Evolutionary conservation across 2,888 invertebrate genomes (phyloP).

Genomic region (Platycnemis pennipes): DNA sequence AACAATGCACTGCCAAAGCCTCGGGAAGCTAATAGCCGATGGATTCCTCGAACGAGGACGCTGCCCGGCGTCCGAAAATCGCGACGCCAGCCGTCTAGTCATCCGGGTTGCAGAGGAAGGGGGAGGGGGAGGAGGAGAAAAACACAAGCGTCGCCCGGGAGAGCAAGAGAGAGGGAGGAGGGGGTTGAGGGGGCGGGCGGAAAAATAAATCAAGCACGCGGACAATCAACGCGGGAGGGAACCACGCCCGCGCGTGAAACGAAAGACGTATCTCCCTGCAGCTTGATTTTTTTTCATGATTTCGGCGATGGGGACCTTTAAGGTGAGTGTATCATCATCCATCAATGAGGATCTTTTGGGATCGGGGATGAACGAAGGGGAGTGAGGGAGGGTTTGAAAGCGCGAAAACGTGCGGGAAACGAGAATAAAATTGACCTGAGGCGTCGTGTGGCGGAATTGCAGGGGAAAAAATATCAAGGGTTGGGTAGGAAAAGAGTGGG

Average conservation of each 20-base stretch:
- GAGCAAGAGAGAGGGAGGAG: neutral
- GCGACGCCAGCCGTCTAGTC: conserved; percentile 44
- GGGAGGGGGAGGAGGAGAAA: neutral
- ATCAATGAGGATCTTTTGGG: conserved; percentile 9
- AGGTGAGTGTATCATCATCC: conserved; percentile 22
- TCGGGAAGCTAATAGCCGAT: conserved; percentile 62
- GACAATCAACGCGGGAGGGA: neutral
- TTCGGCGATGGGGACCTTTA: neutral
- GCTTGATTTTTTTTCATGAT: too few species aligned
- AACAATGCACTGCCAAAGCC: conserved; percentile 67
- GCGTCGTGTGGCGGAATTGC: neutral
- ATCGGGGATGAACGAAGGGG: neutral
- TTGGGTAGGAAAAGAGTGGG: neutral
- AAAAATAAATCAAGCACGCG: neutral
- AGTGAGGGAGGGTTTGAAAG: neutral
- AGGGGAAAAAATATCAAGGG: neutral
- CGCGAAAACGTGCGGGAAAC: neutral
- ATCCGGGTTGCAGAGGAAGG: neutral
- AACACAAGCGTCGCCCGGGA: neutral
- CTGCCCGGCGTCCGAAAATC: conserved; percentile 49
- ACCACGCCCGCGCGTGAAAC: neutral
- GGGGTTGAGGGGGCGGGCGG: neutral
- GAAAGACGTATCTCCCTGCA: too few species aligned
- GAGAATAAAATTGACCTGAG: neutral
- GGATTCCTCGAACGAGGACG: conserved; percentile 57